A percentile compares a stretch with the other conserved stretches of the same genome.
These are phyloP conservation scores for Spea hammondii DNA, from an alignment of 2,797 vertebrate genomes.

Conservation along the genomic window DNA sequence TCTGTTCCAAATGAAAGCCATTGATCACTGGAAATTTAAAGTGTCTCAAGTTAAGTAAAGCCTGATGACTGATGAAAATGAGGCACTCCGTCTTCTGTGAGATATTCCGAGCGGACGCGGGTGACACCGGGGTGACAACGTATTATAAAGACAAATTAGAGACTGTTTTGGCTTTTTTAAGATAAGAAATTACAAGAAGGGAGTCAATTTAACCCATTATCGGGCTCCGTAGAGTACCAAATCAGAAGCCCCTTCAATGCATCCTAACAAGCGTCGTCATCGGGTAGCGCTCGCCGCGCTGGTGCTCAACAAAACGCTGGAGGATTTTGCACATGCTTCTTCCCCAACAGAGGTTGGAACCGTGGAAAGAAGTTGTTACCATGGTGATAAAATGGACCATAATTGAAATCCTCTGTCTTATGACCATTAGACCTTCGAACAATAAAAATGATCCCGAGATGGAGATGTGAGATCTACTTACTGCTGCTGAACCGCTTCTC, in stretches of 20 bases:
- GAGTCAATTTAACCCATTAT: slow-evolving; percentile 1
- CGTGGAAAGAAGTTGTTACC: too few species aligned
- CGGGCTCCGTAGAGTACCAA: not conserved
- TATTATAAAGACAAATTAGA: slow-evolving; percentile 26
- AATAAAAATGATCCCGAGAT: too few species aligned
- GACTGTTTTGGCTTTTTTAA: not conserved
- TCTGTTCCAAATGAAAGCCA: slow-evolving; percentile 45
- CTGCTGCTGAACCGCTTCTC: slow-evolving; percentile 78
- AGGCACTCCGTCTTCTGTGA: slow-evolving; percentile 51
- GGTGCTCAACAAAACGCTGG: not conserved
- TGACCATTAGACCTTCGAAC: too few species aligned
- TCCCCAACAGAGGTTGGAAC: too few species aligned
- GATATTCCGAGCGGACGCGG: not conserved
- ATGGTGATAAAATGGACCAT: too few species aligned
- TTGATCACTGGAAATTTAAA: slow-evolving; percentile 54
- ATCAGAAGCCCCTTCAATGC: too few species aligned
- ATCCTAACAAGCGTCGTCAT: too few species aligned
- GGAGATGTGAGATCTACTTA: slow-evolving; percentile 62
- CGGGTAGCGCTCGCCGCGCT: too few species aligned
- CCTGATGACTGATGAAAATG: slow-evolving; percentile 52
- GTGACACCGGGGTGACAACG: slow-evolving; percentile 22
- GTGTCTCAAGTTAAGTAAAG: slow-evolving; percentile 55
- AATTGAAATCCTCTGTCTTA: too few species aligned
- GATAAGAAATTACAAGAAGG: not conserved
- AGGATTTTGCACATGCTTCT: not conserved